Percentiles rank a stretch among this genome's conserved stretches.
phyloP scores from a whole-genome alignment of 2,113 vertebrate species.

The Eira barbara region DNA sequence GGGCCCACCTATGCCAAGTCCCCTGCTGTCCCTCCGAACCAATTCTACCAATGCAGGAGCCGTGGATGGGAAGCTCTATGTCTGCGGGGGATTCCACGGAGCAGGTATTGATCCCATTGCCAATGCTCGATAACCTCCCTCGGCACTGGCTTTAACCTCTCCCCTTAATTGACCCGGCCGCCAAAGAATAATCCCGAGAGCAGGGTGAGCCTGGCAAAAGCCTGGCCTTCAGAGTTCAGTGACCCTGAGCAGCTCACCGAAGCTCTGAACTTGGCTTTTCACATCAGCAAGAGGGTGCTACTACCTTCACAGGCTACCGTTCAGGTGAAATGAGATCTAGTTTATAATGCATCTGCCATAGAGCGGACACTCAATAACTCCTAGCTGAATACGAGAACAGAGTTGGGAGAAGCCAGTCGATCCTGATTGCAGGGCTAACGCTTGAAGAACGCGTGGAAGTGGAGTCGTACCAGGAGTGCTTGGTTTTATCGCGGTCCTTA shows the following conservation, averaged over 20 bases:
- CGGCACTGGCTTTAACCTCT: not conserved
- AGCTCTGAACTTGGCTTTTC: not conserved
- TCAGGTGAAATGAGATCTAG: not conserved
- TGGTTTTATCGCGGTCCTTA: not conserved
- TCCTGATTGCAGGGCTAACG: not conserved
- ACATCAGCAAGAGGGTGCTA: too few relatives aligned
- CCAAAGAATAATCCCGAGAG: not conserved
- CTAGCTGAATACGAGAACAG: not conserved
- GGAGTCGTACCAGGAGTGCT: not conserved
- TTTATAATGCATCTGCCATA: not conserved
- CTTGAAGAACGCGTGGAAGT: too few relatives aligned
- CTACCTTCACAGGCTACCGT: not conserved
- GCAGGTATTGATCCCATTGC: conserved; percentile 85
- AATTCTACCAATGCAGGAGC: conserved; percentile 89
- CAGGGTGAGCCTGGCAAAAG: not conserved
- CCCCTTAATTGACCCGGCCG: not conserved
- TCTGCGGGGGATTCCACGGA: conserved; percentile 96
- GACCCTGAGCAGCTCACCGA: not conserved
- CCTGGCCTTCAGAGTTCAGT: not conserved
- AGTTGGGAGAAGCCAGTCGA: not conserved
- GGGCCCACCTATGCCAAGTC: conserved; percentile 89
- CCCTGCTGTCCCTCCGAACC: conserved; percentile 91
- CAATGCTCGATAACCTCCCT: not conserved
- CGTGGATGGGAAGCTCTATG: conserved; percentile 93
- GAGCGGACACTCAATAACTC: not conserved